These are phyloP conservation scores for Uropetala carovei DNA, from an alignment of 2,888 invertebrate genomes.

Conservation along the genomic window DNA sequence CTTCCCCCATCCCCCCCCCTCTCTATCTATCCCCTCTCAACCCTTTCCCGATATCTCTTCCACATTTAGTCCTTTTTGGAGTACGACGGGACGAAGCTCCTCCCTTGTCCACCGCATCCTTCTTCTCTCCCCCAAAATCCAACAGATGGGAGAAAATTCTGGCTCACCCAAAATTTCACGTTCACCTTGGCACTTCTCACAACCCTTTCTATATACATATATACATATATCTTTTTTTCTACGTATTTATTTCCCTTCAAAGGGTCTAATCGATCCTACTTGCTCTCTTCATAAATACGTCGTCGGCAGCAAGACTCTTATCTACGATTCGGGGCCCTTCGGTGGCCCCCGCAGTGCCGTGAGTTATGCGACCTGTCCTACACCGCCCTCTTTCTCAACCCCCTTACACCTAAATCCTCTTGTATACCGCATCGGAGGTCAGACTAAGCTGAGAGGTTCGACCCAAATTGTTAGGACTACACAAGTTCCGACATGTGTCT, in stretches of 20 bases:
- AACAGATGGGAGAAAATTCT: conserved; percentile 4
- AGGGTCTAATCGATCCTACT: conserved; percentile 37
- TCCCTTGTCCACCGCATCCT: neutral
- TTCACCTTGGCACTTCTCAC: conserved; percentile 35
- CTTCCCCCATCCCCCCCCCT: neutral
- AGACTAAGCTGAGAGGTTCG: neutral
- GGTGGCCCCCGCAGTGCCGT: conserved; percentile 35
- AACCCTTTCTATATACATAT: neutral
- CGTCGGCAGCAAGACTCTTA: neutral
- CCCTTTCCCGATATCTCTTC: neutral
- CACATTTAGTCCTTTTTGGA: neutral
- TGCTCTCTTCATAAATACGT: conserved; percentile 33
- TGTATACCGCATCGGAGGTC: neutral
- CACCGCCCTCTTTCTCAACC: neutral
- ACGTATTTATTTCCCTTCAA: conserved; percentile 27
- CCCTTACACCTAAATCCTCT: neutral
- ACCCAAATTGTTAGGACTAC: conserved; percentile 32
- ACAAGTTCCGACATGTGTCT: neutral
- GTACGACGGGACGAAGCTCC: neutral
- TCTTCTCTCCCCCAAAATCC: neutral
- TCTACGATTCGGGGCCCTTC: neutral
- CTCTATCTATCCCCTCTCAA: too few relatives aligned
- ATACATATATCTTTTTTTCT: neutral
- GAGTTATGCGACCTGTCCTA: conserved; percentile 30
- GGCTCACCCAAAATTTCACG: conserved; percentile 38